phyloP scores from a whole-genome alignment of 2,113 vertebrate species.

The Tiliqua scincoides region DNA sequence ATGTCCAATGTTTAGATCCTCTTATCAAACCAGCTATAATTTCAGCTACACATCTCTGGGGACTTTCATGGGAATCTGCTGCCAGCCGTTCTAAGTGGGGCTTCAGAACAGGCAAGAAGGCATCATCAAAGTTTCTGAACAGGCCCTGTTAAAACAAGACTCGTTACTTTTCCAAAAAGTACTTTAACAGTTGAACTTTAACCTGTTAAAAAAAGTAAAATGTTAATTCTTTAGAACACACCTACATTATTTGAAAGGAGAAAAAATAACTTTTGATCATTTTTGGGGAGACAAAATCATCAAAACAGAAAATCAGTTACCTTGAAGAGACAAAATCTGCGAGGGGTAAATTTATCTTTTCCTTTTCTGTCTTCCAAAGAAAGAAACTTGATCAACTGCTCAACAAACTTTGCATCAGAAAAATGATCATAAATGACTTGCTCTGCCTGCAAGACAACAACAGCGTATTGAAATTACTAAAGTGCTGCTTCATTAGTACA shows the following conservation, averaged over 20 bases:
- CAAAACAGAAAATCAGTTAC: constrained; percentile 72
- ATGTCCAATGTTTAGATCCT: constrained; percentile 96
- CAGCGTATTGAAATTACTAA: neutral
- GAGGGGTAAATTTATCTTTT: constrained; percentile 98
- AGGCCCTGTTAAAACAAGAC: constrained; percentile 81
- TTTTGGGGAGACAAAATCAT: constrained; percentile 7
- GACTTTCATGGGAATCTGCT: constrained; percentile 92
- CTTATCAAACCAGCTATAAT: constrained; percentile 95
- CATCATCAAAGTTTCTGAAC: constrained; percentile 93
- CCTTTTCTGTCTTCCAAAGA: constrained; percentile 98
- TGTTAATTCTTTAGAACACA: neutral
- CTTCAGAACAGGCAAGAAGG: constrained; percentile 87
- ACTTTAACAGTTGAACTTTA: neutral
- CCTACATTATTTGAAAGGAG: neutral
- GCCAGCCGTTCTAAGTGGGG: constrained; percentile 93
- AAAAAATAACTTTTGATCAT: neutral
- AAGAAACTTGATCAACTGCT: constrained; percentile 94
- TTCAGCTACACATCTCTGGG: constrained; percentile 94
- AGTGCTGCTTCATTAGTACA: neutral
- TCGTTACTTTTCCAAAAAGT: neutral
- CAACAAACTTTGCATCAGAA: constrained; percentile 91
- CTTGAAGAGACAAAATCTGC: constrained; percentile 98
- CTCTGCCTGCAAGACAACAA: constrained; percentile 82
- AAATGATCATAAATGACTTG: constrained; percentile 96
- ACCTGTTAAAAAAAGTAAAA: neutral